Base-by-base conservation (phyloP, 53 echinoderm and acorn worm genomes). In the Apostichopus leukothele region DNA sequence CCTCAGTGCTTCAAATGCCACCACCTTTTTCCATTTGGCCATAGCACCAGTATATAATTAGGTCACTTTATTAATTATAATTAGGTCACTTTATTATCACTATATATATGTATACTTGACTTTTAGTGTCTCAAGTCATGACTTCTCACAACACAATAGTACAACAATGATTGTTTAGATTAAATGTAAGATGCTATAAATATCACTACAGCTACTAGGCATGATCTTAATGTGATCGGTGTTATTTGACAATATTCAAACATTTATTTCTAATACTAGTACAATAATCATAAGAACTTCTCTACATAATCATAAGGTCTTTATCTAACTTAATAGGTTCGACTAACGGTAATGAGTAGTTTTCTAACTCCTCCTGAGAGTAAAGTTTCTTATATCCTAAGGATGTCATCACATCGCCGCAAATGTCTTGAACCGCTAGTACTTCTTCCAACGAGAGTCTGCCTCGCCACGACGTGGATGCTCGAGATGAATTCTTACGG, bases 401-500 rank as follows among this genome's bases (percentile, higher is more conserved):
- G 75, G 90, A 60, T 54, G 76, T 27, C 96, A 96, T 96, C 51
- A 93, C 91, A 25, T 93, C 92, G 1, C 87, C 89, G 75, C 96
- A 96, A 16, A 93, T 89, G 13, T 67, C 21, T 83, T 96, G 91
- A 0, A 96, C 90, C 55, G 86, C 91, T 14, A 90, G 27, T 5
- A 95, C 91, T 66, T 95, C 95, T 12, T 81, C n/a, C 9, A 91
- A 83, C 4, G 79, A 83, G n/a, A 96, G 81, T 12, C 84, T 75
- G 5, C 78, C 75, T 7, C 96, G 86, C 96, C 96, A 96, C 18
- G 86, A 90, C 9, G 76, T 81, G 3, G 96, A 88, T 10, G 95
- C 93, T 76, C 81, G 86, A 0, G 95, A 53, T 5, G 96, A 96
- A 60, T 96, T 96, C 90, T 95, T 94, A 60, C 83, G 88, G 22